Conservation (phyloP, 2,888 invertebrate genomes). For the Tiliacea aurago region DNA sequence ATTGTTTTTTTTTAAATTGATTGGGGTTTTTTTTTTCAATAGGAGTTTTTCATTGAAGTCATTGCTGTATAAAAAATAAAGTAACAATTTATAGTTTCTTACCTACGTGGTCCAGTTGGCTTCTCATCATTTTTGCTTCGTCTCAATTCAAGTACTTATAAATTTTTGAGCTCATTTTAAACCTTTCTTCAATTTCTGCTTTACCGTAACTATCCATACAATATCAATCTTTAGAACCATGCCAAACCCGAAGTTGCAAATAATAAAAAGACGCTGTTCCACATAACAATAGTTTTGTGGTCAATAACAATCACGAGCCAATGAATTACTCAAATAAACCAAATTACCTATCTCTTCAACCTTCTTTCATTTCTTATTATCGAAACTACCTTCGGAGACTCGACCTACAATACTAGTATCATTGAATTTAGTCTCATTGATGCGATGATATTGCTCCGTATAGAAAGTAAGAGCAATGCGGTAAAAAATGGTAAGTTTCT, state of each 20-base stretch:
- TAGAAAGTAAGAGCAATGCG: slow-evolving; percentile 78
- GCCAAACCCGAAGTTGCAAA: slow-evolving; percentile 53
- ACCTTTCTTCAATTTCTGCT: slow-evolving; percentile 2
- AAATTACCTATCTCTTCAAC: slow-evolving; percentile 55
- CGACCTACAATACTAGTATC: slow-evolving; percentile 54
- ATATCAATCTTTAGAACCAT: slow-evolving; percentile 51
- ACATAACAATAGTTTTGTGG: slow-evolving; percentile 59
- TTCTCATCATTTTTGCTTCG: not conserved
- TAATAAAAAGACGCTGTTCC: slow-evolving; percentile 51
- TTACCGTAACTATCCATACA: slow-evolving; percentile 30
- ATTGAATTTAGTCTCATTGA: slow-evolving; percentile 66
- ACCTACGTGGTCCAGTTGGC: not conserved
- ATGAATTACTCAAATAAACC: slow-evolving; percentile 63
- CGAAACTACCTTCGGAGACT: slow-evolving; percentile 41
- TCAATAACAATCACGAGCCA: slow-evolving; percentile 56
- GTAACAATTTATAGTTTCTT: not conserved
- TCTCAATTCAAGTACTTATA: not conserved
- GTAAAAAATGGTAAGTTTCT: slow-evolving; percentile 81
- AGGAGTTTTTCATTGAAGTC: not conserved
- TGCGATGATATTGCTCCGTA: slow-evolving; percentile 68
- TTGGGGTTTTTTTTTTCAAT: slow-evolving; percentile 24
- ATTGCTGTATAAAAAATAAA: not conserved
- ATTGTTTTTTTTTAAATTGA: slow-evolving; percentile 42
- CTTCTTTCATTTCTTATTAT: slow-evolving; percentile 51
- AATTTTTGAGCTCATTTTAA: not conserved